A percentile compares a stretch with the other conserved stretches of the same genome.
Conservation (phyloP, 2,888 invertebrate species). For the Pediacus dermestoides region DNA sequence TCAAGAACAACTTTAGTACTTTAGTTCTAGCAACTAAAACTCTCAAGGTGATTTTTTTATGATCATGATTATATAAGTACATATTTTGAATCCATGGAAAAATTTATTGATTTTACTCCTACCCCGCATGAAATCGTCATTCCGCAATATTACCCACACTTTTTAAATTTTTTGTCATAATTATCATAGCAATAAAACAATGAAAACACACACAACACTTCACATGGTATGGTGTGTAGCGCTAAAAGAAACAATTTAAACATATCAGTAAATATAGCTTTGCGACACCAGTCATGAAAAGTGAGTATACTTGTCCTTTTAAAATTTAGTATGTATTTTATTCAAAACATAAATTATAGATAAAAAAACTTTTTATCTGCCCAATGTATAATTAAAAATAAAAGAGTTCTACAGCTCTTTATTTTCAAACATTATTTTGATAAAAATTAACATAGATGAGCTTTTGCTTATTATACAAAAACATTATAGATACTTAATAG, state of each 20-base stretch:
- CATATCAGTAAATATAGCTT: constrained; percentile 41
- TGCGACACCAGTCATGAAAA: constrained; percentile 34
- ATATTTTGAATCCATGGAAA: too few species aligned
- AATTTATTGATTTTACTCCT: too few species aligned
- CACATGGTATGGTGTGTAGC: constrained; percentile 32
- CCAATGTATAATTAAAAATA: constrained; percentile 26
- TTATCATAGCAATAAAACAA: constrained; percentile 13
- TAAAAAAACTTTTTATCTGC: constrained; percentile 21
- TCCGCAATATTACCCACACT: too few species aligned
- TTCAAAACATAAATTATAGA: constrained; percentile 3
- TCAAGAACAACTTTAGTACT: too few species aligned
- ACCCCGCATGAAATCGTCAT: too few species aligned
- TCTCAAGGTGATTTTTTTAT: too few species aligned
- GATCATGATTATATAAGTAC: too few species aligned
- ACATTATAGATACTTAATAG: constrained; percentile 29
- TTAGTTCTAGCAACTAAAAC: too few species aligned
- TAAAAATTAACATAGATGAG: constrained; percentile 33
- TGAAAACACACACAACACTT: constrained; percentile 18
- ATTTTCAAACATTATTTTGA: constrained; percentile 33
- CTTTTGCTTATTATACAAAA: constrained; percentile 39
- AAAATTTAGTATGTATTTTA: constrained; percentile 22
- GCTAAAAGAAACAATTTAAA: constrained; percentile 26
- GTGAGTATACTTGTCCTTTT: constrained; percentile 17
- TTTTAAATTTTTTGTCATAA: too few species aligned
- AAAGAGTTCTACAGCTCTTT: constrained; percentile 21